Conservation (phyloP, 2,888 invertebrate genomes). For the Candidula unifasciata region DNA sequence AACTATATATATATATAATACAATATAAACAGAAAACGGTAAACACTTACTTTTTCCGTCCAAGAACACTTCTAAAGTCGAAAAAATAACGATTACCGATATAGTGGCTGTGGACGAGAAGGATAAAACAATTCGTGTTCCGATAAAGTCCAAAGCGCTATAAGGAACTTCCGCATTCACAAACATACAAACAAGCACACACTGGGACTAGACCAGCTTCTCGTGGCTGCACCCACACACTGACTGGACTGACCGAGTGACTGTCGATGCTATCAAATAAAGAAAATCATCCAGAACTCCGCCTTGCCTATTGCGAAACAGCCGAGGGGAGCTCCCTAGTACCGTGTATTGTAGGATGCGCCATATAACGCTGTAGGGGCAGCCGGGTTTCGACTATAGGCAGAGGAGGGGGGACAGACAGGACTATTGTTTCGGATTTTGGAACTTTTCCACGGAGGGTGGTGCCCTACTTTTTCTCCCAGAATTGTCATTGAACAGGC, state of each 20-base stretch:
- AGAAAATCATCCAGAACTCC: background rate
- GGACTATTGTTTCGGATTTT: slow-evolving; percentile 3
- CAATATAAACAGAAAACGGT: too few species aligned
- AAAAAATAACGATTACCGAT: too few species aligned
- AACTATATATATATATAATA: too few species aligned
- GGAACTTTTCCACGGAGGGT: background rate
- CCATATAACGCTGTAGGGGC: slow-evolving; percentile 18
- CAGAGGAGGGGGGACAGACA: too few species aligned
- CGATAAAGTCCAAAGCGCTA: background rate
- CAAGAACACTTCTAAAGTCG: too few species aligned
- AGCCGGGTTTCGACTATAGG: background rate
- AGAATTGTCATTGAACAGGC: too few species aligned
- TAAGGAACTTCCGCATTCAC: background rate
- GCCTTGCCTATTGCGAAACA: slow-evolving; percentile 13
- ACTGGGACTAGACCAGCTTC: background rate
- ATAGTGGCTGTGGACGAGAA: too few species aligned
- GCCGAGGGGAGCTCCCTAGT: background rate
- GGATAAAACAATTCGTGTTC: background rate
- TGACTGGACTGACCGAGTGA: background rate
- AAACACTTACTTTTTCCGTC: too few species aligned
- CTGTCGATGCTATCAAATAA: background rate
- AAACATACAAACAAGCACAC: slow-evolving; percentile 6
- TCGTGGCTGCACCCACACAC: background rate
- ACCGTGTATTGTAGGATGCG: slow-evolving; percentile 24
- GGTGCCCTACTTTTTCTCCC: slow-evolving; percentile 1